Percentiles rank a stretch among this genome's conserved stretches.
Conservation (phyloP, 2,113 vertebrate genomes). For the Zosterops hypoxanthus region DNA sequence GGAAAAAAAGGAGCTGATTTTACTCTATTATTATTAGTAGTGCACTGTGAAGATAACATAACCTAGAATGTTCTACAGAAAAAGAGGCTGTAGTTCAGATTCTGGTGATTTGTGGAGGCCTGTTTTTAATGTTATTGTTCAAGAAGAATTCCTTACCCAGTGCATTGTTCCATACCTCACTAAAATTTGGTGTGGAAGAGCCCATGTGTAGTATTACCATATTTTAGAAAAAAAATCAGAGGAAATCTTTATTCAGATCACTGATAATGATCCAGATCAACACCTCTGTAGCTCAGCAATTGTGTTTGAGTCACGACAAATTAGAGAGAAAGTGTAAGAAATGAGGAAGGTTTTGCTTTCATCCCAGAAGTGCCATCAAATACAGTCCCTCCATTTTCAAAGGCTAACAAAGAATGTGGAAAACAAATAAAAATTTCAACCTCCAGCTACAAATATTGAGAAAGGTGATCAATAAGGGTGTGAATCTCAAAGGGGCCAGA, state of each 20-base stretch:
- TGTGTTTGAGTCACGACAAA: fast-evolving
- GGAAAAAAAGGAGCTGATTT: not conserved
- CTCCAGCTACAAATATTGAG: not conserved
- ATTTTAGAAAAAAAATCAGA: not conserved
- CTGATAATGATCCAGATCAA: not conserved
- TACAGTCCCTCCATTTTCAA: not conserved
- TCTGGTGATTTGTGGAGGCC: not conserved
- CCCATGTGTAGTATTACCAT: fast-evolving
- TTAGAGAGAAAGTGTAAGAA: not conserved
- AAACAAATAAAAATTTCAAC: not conserved
- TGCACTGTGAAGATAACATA: not conserved
- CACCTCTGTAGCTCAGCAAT: not conserved
- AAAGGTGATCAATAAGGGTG: not conserved
- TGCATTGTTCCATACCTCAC: fast-evolving
- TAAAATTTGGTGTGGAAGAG: not conserved
- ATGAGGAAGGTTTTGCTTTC: not conserved
- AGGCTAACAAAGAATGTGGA: not conserved
- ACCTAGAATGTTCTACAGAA: not conserved
- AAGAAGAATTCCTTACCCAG: not conserved
- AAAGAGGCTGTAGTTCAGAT: not conserved
- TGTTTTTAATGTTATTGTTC: not conserved
- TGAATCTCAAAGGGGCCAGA: not conserved
- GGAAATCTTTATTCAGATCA: not conserved
- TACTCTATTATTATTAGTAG: not conserved
- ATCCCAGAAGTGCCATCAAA: not conserved